phyloP scores from a whole-genome alignment of 2,797 vertebrate genomes.

The Acanthurus leucopareius region DNA sequence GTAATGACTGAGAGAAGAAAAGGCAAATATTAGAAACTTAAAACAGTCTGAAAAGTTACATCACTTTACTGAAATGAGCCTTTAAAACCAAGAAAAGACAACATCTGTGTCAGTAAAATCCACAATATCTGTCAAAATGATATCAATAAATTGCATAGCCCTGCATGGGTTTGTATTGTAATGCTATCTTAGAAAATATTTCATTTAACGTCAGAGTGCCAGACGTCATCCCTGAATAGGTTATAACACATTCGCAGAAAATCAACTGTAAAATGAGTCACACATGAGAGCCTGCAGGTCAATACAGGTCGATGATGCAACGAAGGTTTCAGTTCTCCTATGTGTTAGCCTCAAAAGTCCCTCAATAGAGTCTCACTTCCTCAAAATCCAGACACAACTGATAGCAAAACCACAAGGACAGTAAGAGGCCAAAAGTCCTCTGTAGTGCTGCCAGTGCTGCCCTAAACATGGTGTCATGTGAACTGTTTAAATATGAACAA shows the following conservation, averaged over 20 bases:
- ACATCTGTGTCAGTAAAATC: too few relatives aligned
- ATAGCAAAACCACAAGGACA: constrained; percentile 35
- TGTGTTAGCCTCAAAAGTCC: constrained; percentile 2
- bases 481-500: neutral
- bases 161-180: too few relatives aligned
- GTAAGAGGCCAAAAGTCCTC: constrained; percentile 19
- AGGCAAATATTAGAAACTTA: too few relatives aligned
- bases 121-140: too few relatives aligned
- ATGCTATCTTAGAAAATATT: neutral
- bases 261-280: constrained; percentile 18
- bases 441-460: constrained; percentile 32
- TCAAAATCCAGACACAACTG: constrained; percentile 33
- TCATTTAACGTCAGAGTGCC: neutral
- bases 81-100: too few relatives aligned
- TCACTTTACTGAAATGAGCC: too few relatives aligned
- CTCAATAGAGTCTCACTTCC: constrained; percentile 36
- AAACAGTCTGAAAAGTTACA: too few relatives aligned
- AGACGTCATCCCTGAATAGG: neutral
- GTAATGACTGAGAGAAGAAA: too few relatives aligned
- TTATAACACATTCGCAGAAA: neutral
- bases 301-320: neutral
- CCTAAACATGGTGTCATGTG: constrained; percentile 2
- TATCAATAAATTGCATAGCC: too few relatives aligned
- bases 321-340: neutral
- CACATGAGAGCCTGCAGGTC: neutral